Conservation (phyloP, 2,888 invertebrate genomes). For the Suillia variegata region DNA sequence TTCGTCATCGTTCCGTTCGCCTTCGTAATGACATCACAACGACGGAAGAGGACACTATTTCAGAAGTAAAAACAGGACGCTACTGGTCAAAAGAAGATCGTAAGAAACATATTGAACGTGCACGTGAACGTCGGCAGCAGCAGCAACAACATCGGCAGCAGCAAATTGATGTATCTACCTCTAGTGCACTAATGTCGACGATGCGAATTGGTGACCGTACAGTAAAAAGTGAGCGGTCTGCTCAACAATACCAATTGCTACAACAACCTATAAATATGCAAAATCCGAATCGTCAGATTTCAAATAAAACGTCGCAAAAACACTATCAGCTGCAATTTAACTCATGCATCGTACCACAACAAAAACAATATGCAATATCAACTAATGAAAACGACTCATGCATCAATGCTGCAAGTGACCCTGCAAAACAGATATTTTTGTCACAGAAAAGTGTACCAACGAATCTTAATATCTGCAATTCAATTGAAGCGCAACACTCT, state of each 20-base stretch:
- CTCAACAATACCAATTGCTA: slow-evolving; percentile 3
- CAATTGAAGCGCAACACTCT: neutral
- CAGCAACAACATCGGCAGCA: slow-evolving; percentile 31
- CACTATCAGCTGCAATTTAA: slow-evolving; percentile 32
- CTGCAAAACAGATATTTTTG: neutral
- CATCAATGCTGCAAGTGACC: no score
- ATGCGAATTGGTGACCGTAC: slow-evolving; percentile 12
- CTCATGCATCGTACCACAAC: neutral
- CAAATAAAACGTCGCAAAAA: neutral
- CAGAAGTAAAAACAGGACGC: slow-evolving; percentile 76
- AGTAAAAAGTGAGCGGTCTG: neutral
- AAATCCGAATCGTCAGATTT: no score
- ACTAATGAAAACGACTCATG: no score
- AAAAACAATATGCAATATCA: no score
- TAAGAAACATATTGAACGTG: slow-evolving; percentile 74
- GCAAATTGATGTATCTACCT: neutral
- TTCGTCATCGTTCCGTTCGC: slow-evolving; percentile 71
- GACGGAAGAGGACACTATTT: slow-evolving; percentile 79
- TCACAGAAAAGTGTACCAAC: neutral
- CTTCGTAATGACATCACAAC: slow-evolving; percentile 66
- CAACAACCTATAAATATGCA: slow-evolving; percentile 15
- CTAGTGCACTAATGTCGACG: slow-evolving; percentile 13
- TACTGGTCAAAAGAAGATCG: slow-evolving; percentile 80
- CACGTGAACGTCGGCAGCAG: slow-evolving; percentile 68
- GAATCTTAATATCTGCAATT: neutral